Evolutionary conservation across 2,797 vertebrate genomes (phyloP).

Genomic region (Pelodytes ibericus): DNA sequence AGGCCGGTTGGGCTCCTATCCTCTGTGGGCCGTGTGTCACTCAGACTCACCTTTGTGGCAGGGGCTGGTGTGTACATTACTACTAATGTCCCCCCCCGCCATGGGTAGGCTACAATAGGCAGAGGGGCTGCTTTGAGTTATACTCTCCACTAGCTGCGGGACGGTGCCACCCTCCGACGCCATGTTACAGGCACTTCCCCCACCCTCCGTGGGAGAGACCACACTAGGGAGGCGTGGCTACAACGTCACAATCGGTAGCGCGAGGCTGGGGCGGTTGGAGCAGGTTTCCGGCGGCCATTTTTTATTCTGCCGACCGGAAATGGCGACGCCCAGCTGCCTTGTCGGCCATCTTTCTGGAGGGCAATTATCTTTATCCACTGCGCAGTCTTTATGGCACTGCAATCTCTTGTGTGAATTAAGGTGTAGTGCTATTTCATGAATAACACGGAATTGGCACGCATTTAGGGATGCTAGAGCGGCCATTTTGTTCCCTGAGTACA

Average conservation of each 20-base stretch:
- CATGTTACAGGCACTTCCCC: constrained; percentile 63
- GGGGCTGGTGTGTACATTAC: constrained; percentile 77
- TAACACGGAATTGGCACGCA: too few species aligned
- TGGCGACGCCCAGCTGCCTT: background rate
- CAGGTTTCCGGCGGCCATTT: background rate
- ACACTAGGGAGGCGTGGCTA: constrained; percentile 13
- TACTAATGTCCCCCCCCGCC: constrained; percentile 75
- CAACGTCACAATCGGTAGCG: constrained; percentile 23
- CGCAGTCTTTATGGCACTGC: too few species aligned
- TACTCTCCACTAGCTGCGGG: constrained; percentile 69
- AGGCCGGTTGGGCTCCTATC: constrained; percentile 4
- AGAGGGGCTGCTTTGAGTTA: constrained; percentile 64
- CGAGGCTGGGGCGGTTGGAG: background rate
- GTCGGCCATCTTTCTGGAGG: constrained; percentile 26
- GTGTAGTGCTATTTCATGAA: too few species aligned
- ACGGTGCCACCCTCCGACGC: constrained; percentile 65
- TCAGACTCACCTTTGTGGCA: constrained; percentile 82
- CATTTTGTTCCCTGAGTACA: too few species aligned
- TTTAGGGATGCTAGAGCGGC: too few species aligned
- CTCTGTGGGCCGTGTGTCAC: constrained; percentile 61
- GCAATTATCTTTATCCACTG: too few species aligned
- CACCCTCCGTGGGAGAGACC: constrained; percentile 21
- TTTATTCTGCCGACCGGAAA: constrained; percentile 28
- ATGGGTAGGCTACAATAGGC: constrained; percentile 67
- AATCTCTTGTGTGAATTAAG: too few species aligned